Base-by-base conservation (phyloP, 2,113 vertebrate species). In the Chaetodon trifascialis region DNA sequence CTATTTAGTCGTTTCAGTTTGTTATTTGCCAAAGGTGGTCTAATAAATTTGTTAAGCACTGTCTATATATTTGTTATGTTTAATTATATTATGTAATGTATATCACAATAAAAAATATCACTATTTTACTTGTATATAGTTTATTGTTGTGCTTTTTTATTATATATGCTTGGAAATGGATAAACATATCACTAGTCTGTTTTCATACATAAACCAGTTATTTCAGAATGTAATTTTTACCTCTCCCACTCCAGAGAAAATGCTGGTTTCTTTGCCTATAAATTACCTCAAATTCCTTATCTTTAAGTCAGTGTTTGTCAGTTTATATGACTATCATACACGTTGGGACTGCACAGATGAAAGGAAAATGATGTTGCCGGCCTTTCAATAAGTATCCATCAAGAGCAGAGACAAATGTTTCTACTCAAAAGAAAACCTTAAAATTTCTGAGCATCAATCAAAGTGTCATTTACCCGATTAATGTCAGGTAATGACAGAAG, bases 401-500 rank as follows among this genome's bases (percentile, higher is more conserved):
- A 82, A 83, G 52, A 84, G 89, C 85, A 92, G 82, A 79, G 93
- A 86, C 90, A 86, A 92, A 86, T 90, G 87, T 94, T 95, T 81
- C 92, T 90, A 82, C 89, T 93, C 84, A 71, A 71, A 92, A 90
- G 86, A 92, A 91, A 91, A 85, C 67, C 89, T 81, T 54, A 52
- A 68, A 90, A 92, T 89, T 91, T 91, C 92, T 58, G 73, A 84
- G 79, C 82, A 88, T 93, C 77, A 86, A 79, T 95, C 93, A 94
- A 89, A 92, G 84, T 84, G 80, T 90, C 86, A 73, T 92, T 89
- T 86, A 77, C n/a, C 62, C 73, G 8, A 78, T 85, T 89, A 85
- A 86, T 82, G 87, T 89, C 68, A 21, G 78, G 49, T 86, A 82
- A 92, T 92, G 93, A 89, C 76, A 82, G 87, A 67, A 80, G 73